A percentile compares a stretch with the other conserved stretches of the same genome.
phyloP scores from a whole-genome alignment of 2,113 vertebrate species.

The Menidia beryllina region DNA sequence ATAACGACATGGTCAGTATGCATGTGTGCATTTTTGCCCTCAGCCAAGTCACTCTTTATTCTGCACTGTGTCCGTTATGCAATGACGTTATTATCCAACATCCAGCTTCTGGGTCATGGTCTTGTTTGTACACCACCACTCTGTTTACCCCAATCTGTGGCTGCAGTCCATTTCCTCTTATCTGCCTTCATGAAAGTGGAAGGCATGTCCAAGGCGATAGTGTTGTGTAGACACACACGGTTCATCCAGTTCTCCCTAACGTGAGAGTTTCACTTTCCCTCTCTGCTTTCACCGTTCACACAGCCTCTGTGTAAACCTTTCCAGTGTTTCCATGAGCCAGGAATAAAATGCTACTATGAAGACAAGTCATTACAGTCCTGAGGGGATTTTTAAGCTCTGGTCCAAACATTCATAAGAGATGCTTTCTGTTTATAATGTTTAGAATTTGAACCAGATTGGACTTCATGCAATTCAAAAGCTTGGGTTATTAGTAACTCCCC shows the following conservation, averaged over 20 bases:
- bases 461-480: conserved; percentile 2
- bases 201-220: conserved; percentile 41
- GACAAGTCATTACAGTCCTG: conserved; percentile 40
- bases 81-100: conserved; percentile 48
- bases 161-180: conserved; percentile 59
- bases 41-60: conserved; percentile 34
- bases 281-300: conserved; percentile 29
- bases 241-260: conserved; percentile 53
- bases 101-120: conserved; percentile 51
- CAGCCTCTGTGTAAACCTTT: conserved; percentile 6
- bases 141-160: conserved; percentile 50
- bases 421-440: conserved; percentile 6
- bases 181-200: conserved; percentile 45
- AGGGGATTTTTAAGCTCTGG: not conserved
- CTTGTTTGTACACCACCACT: conserved; percentile 60
- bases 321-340: conserved; percentile 15
- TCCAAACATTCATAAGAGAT: conserved; percentile 2
- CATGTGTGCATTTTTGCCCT: conserved; percentile 57
- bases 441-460: conserved; percentile 7
- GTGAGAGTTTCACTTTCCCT: conserved; percentile 44
- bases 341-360: conserved; percentile 16
- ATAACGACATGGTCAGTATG: conserved; percentile 47
- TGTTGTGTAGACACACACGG: conserved; percentile 44
- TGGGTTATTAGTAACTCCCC: conserved; percentile 33
- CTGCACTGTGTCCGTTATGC: conserved; percentile 54